Conservation (phyloP, 2,888 invertebrate genomes). For the Erebia epiphron region DNA sequence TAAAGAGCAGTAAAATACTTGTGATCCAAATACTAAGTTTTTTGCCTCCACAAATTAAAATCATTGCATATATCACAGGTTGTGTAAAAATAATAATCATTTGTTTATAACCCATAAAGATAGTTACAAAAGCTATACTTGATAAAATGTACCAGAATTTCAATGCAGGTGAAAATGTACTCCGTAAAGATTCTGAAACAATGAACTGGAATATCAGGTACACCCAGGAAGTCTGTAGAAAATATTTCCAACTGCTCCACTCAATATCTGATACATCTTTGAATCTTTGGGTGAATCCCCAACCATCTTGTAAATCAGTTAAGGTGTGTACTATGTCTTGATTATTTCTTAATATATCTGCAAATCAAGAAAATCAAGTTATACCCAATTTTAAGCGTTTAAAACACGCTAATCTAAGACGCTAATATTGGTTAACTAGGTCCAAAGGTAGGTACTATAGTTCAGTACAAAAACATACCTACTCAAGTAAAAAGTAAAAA, state of each 20-base stretch:
- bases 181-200: constrained; percentile 77
- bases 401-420: neutral
- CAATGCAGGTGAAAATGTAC: constrained; percentile 51
- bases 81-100: constrained; percentile 78
- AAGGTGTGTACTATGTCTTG: constrained; percentile 49
- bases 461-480: no score
- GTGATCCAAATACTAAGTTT: constrained; percentile 81
- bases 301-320: constrained; percentile 82
- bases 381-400: neutral
- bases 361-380: constrained; percentile 38
- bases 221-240: constrained; percentile 75
- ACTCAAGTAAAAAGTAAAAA: no score
- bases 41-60: constrained; percentile 72
- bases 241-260: constrained; percentile 86
- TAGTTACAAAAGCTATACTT: constrained; percentile 71
- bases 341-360: constrained; percentile 61
- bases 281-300: constrained; percentile 78
- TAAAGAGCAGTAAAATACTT: constrained; percentile 72
- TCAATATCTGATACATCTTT: constrained; percentile 88
- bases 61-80: constrained; percentile 76
- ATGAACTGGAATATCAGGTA: constrained; percentile 82
- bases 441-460: no score
- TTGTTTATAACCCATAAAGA: constrained; percentile 76
- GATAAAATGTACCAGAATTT: constrained; percentile 82
- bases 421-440: neutral